Evolutionary conservation across 2,888 invertebrate species (phyloP), one percentile per base, ranked within the genome.

Genomic region (Hirtodrosophila alboralis): DNA sequence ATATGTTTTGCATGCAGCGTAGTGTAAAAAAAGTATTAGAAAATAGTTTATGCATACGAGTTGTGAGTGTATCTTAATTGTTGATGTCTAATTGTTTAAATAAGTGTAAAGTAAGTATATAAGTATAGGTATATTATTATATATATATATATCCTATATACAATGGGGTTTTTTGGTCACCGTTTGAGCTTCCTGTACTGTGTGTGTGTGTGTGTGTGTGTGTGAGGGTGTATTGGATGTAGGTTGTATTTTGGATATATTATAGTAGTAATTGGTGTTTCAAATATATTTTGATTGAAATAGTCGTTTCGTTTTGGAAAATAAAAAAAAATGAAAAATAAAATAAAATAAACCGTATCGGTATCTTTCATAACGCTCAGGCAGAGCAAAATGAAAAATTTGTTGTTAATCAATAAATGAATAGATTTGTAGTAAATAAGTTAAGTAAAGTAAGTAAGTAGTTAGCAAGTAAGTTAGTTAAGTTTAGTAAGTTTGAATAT

Each of bases 401-500:
- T 28, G 30, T 12, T 30, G 26, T 33, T 14, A 5, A 59, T 38
- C 16, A 33, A 52, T 59, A 62, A 68, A 58, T 58, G 30, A 60
- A 58, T 44, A 40, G 37, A 30, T 45, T 33, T 34, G 30, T 45
- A 62, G 45, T 36, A 67, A 69, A 45, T 70, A 60, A 69, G 74
- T 73, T 53, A 70, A 62, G 70, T 76, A 71, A 74, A 65, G 62
- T 74, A 72, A 72, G 69, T 77, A 78, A 75, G 75, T 74, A 78
- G 70, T 69, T 71, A 75, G 70, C 70, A 75, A 75, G 83, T 67
- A 83, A 70, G 75, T 71, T 71, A 74, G 75, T 71, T 71, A 61
- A 73, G 74, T 74, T 70, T 70, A 74, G 62, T 70, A 75, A 74
- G 81, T 84, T 79, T 85, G 75, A 83, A 83, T 87, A 84, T 77